Evolutionary conservation across 2,888 invertebrate genomes (phyloP), one percentile per base, ranked within the genome.

Genomic region (Toxonevra muliebris): DNA sequence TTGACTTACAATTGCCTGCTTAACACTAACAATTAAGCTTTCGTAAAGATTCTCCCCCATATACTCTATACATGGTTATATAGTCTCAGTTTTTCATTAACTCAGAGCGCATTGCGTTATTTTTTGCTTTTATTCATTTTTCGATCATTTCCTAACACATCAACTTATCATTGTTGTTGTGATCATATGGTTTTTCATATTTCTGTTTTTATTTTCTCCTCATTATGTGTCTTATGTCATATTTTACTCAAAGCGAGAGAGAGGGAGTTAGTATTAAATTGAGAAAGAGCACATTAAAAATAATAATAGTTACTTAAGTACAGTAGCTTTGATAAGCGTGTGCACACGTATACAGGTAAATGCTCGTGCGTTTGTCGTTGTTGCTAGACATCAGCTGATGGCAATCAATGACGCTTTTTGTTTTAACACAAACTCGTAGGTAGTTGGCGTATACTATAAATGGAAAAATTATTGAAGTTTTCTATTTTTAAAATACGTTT

Each of bases 191-290:
- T 17, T 60, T 60, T 60, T 60, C 17, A 42, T 15, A 40, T 60
- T 61, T 52, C 45, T 43, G 17, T 61, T 54, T 66, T 54, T 61
- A 57, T 57, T 66, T 66, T 66, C 61, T 59, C 52, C 65, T 61
- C 61, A 50, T 61, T 54, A 48, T 61, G 61, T 42, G 57, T 61
- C 55, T 66, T 66, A 66, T 66, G 66, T 66, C 66, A 66, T 66
- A 17, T 41, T 61, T 61, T 55, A 53, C 12, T 30, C 52, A 9
- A 17, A 30, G 50, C 13, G 52, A 61, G 61, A 9, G 15, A 60
- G 20, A 15, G 9, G 19, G 17, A 15, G 48, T 48, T 15, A 13
- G 8, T 48, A 13, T 48, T 64, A 64, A 57, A 12, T 55, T 45
- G 55, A 48, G 57, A 57, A 17, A 17, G 11, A 13, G 13, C 48